Percentiles rank a stretch among this genome's conserved stretches.
phyloP scores from a whole-genome alignment of 2,888 invertebrate genomes.

The Bombyx huttoni region DNA sequence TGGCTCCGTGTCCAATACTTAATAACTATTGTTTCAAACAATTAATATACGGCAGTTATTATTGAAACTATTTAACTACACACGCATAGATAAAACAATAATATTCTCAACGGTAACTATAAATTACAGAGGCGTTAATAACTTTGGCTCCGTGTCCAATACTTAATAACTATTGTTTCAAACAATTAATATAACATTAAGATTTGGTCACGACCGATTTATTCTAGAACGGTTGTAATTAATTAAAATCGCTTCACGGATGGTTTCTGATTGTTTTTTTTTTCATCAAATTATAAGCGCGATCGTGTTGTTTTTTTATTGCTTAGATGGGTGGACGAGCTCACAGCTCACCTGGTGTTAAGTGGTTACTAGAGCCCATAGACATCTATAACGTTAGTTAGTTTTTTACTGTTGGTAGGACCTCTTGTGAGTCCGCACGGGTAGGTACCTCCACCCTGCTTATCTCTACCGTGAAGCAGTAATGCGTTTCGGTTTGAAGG shows the following conservation, averaged over 20 bases:
- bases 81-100: background rate
- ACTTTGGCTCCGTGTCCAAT: conserved; percentile 1
- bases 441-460: too few relatives aligned
- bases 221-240: background rate
- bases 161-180: conserved; percentile 1
- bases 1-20: conserved; percentile 1
- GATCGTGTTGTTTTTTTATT: too few relatives aligned
- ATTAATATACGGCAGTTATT: background rate
- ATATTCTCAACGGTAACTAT: background rate
- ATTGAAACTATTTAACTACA: background rate
- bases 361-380: too few relatives aligned
- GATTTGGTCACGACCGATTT: conserved; percentile 1
- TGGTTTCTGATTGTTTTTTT: background rate
- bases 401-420: too few relatives aligned
- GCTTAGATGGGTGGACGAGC: too few relatives aligned
- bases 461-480: too few relatives aligned
- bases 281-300: background rate
- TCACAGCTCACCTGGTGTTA: too few relatives aligned
- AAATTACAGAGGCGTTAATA: conserved; percentile 2
- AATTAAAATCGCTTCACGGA: background rate
- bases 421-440: too few relatives aligned
- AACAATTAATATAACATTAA: conserved; percentile 1
- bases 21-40: conserved; percentile 1
- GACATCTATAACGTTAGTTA: too few relatives aligned
- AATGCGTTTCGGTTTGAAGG: too few relatives aligned